Base-by-base conservation (phyloP, 2,113 vertebrate species). In the Aramus guarauna region DNA sequence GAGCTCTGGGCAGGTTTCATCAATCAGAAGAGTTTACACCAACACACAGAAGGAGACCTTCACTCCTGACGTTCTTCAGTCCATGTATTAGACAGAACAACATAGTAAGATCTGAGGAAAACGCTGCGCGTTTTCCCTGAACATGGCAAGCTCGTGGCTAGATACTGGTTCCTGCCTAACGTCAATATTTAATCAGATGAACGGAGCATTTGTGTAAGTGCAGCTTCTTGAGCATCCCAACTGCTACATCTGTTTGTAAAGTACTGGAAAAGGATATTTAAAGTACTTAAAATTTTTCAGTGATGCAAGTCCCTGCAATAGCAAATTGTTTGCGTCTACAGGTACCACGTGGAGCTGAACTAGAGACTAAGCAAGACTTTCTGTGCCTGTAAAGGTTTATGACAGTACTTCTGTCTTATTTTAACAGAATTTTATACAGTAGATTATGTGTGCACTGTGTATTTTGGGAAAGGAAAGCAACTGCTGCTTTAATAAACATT, bases 381-480 rank as follows among this genome's bases (percentile, higher is more conserved):
- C 26, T 1, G 1, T 84, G 52, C 22, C 71, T 73, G 23, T 63
- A n/a, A 63, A 86, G 43, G 21, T 75, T 80, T 92, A 36, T 75
- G 62, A 41, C 29, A 72, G 12, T 45, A 52, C 29, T 84, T 48
- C 37, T 50, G 92, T 83, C 47, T 68, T 69, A 50, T 60, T 94
- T 92, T 85, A 62, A 88, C 59, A 73, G 30, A 79, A 37, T 90
- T 92, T 92, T 59, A 23, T 90, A 37, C 37, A 26, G 58, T 56
- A 50, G 50, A n/a, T 77, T 41, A 34, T n/a, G 36, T 45, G 48
- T 68, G 55, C 45, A 47, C 48, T 80, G n/a, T 60, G 50, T 66
- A 45, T 84, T 92, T 74, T 34, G 58, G 43, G 48, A 92, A 90
- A 91, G n/a, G 41, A 91, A 95, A 87, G 59, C 88, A 92, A 84